phyloP scores from a whole-genome alignment of 2,113 vertebrate species.

The Sorex araneus region DNA sequence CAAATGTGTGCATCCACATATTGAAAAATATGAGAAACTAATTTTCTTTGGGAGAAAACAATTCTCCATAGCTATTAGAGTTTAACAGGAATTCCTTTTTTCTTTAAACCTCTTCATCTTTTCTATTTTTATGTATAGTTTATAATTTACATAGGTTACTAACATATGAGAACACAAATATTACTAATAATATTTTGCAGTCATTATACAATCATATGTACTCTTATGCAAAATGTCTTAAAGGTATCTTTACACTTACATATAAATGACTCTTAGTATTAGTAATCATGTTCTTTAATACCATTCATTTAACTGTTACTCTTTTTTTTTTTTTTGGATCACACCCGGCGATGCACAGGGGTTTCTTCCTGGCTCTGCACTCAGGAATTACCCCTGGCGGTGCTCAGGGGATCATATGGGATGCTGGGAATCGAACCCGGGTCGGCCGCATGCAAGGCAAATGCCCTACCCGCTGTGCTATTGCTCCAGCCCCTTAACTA shows the following conservation, averaged over 20 bases:
- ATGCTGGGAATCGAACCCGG: no score
- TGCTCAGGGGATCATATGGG: no score
- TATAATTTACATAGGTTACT: background rate
- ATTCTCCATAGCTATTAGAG: conserved; percentile 20
- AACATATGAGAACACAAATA: conserved; percentile 26
- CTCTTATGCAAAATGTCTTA: background rate
- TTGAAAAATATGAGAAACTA: conserved; percentile 3
- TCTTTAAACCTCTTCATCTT: conserved; percentile 54
- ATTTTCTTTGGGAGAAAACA: conserved; percentile 19
- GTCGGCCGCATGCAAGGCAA: no score
- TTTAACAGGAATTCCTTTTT: conserved; percentile 41
- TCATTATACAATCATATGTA: background rate
- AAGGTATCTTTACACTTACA: conserved; percentile 2
- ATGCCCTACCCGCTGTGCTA: no score
- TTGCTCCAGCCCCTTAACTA: no score
- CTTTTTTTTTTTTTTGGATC: no score
- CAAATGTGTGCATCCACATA: background rate
- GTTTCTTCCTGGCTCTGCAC: no score
- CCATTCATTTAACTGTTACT: conserved; percentile 28
- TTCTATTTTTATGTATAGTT: conserved; percentile 55
- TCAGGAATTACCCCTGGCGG: no score
- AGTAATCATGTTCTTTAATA: conserved; percentile 51
- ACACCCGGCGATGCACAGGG: no score
- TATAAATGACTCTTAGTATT: conserved; percentile 26
- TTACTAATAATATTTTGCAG: conserved; percentile 36